Percentiles rank a stretch among this genome's conserved stretches.
These are phyloP conservation scores for Channa argus DNA, from an alignment of 2,113 vertebrate genomes.

Conservation along the genomic window DNA sequence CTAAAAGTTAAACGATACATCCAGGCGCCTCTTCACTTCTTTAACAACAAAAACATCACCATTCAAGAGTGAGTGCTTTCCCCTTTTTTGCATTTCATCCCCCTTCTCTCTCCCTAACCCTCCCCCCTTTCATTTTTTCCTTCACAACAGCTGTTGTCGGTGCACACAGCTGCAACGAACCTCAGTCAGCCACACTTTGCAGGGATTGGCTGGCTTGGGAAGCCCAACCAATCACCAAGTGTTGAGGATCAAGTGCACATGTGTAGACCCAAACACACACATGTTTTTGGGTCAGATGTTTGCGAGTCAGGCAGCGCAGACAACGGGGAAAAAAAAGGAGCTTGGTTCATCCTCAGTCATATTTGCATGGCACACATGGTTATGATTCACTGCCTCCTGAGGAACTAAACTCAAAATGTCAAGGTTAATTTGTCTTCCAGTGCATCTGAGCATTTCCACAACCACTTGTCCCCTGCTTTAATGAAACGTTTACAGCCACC, in stretches of 20 bases:
- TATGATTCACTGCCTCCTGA: conserved; percentile 65
- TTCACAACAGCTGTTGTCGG: conserved; percentile 62
- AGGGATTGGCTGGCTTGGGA: conserved; percentile 42
- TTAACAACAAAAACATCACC: conserved; percentile 21
- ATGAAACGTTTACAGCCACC: conserved; percentile 33
- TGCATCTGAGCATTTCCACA: conserved; percentile 36
- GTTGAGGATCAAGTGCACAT: conserved; percentile 50
- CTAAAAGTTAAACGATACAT: neutral
- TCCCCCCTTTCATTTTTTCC: conserved; percentile 39
- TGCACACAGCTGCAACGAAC: conserved; percentile 65
- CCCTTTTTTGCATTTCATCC: conserved; percentile 7
- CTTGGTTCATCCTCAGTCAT: conserved; percentile 18
- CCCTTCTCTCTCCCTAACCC: neutral
- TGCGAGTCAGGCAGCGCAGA: neutral
- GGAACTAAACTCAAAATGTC: conserved; percentile 70
- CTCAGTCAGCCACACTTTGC: conserved; percentile 26
- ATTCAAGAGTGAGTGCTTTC: conserved; percentile 4
- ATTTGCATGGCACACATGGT: conserved; percentile 27
- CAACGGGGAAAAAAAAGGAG: neutral
- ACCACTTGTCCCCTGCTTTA: conserved; percentile 16
- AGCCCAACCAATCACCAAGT: conserved; percentile 44
- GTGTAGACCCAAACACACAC: conserved; percentile 35
- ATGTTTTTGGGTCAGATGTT: conserved; percentile 42
- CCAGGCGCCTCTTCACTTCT: neutral
- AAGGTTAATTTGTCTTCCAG: conserved; percentile 45